A percentile compares a stretch with the other conserved stretches of the same genome.
Conservation (phyloP, 2,888 invertebrate genomes). For the Diadromus collaris region DNA sequence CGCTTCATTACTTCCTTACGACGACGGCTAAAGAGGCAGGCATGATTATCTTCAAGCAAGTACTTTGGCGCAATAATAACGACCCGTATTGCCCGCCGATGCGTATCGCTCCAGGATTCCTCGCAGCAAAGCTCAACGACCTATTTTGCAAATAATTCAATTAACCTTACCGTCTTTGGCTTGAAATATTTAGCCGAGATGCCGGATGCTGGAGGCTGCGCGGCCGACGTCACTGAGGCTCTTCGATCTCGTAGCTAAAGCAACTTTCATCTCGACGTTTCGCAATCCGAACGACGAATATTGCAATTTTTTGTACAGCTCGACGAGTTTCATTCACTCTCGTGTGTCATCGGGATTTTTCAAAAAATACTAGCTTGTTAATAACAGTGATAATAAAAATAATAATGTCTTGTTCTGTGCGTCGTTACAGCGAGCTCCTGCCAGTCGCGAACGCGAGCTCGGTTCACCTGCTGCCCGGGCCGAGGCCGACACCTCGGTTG, state of each 20-base stretch:
- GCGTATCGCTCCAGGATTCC: neutral
- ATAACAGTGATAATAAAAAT: constrained; percentile 13
- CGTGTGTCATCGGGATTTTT: constrained; percentile 3
- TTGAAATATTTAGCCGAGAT: neutral
- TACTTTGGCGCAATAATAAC: neutral
- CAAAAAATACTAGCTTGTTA: neutral
- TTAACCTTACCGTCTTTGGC: constrained; percentile 40
- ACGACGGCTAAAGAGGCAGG: neutral
- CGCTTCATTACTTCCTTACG: neutral
- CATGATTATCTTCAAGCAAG: neutral
- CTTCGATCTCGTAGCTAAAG: constrained; percentile 46
- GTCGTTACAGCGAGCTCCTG: neutral
- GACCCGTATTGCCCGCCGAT: neutral
- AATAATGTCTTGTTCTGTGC: constrained; percentile 1
- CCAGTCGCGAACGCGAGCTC: constrained; percentile 34
- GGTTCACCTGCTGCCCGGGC: constrained; percentile 35
- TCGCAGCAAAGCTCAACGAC: neutral
- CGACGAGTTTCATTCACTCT: constrained; percentile 29
- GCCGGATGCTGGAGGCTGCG: constrained; percentile 26
- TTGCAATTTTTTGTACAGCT: neutral
- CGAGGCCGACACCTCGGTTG: constrained; percentile 43
- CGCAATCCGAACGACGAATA: constrained; percentile 11
- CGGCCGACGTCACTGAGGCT: neutral
- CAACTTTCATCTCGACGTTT: constrained; percentile 48
- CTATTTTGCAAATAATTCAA: constrained; percentile 1